phyloP scores from a whole-genome alignment of 2,797 vertebrate species.

The Aphelocoma californica region DNA sequence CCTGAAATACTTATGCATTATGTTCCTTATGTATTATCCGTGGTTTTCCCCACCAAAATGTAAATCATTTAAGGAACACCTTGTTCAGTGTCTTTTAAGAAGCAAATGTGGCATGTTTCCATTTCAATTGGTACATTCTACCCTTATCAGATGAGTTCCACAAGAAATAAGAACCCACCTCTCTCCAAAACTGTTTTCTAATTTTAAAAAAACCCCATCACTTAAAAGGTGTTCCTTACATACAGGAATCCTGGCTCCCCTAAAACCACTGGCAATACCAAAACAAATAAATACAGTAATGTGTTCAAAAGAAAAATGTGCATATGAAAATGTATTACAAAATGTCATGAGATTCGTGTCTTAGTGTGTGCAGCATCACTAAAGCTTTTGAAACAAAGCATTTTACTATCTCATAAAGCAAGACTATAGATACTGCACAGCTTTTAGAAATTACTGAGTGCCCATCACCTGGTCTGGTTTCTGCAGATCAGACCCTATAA shows the following conservation, averaged over 20 bases:
- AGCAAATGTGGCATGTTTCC: neutral
- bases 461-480: neutral
- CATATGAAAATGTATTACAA: neutral
- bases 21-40: neutral
- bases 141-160: constrained; percentile 25
- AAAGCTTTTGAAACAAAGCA: neutral
- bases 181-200: neutral
- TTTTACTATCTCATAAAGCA: neutral
- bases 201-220: neutral
- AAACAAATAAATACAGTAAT: neutral
- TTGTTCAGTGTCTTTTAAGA: neutral
- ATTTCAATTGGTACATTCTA: neutral
- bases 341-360: neutral
- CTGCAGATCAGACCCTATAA: neutral
- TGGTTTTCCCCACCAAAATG: neutral
- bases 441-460: neutral
- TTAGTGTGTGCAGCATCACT: neutral
- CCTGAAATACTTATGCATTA: neutral
- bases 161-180: neutral
- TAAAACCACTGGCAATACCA: neutral
- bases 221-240: constrained; percentile 5
- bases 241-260: neutral
- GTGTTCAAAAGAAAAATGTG: neutral
- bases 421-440: neutral
- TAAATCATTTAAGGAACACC: neutral